These are phyloP conservation scores for Rhaphigaster nebulosa DNA, from an alignment of 2,888 invertebrate genomes.

Conservation along the genomic window DNA sequence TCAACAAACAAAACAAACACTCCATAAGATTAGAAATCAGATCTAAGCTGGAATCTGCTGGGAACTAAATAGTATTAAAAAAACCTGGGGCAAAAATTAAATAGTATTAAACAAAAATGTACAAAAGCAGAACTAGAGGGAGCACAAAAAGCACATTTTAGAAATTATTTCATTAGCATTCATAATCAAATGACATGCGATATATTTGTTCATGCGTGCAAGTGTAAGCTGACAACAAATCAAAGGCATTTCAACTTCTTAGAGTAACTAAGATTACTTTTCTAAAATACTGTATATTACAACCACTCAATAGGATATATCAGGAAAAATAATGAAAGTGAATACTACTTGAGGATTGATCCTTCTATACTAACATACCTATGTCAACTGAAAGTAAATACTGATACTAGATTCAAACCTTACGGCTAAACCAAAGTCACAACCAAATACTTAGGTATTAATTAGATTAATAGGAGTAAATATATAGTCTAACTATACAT, in stretches of 20 bases:
- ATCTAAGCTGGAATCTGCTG: not conserved
- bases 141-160: not conserved
- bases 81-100: not conserved
- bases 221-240: not conserved
- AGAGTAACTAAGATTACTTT: not conserved
- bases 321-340: too few species aligned
- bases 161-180: not conserved
- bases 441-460: not conserved
- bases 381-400: not conserved
- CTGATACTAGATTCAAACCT: not conserved
- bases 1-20: conserved; percentile 6
- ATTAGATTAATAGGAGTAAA: not conserved
- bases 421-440: not conserved
- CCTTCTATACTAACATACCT: too few species aligned
- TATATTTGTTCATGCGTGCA: not conserved
- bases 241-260: not conserved
- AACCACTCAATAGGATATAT: too few species aligned
- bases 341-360: too few species aligned
- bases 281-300: too few species aligned
- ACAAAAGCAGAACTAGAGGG: not conserved
- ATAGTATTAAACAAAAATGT: not conserved
- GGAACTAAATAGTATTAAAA: too few species aligned
- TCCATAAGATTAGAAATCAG: not conserved
- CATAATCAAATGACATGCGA: not conserved
- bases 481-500: too few species aligned